Evolutionary conservation across 2,888 invertebrate species (phyloP).

Genomic region (Leptinotarsa haldemani): DNA sequence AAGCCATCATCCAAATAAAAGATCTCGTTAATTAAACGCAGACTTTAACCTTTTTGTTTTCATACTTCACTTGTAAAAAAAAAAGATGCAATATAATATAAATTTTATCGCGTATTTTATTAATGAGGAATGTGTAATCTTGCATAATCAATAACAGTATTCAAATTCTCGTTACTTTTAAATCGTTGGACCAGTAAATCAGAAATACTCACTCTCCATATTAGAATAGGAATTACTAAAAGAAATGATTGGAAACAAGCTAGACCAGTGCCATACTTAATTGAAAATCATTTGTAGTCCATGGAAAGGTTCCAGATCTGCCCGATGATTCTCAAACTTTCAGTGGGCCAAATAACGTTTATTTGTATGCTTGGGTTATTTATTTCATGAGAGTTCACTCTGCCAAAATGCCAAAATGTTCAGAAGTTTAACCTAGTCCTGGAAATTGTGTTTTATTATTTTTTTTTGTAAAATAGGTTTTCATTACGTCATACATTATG

Average conservation of each 20-base stretch:
- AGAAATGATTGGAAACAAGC: too few relatives aligned
- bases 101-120: neutral
- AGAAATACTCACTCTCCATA: too few relatives aligned
- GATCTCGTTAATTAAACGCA: too few relatives aligned
- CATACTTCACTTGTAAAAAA: too few relatives aligned
- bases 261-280: neutral
- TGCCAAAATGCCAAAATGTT: slow-evolving; percentile 5
- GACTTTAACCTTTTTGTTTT: too few relatives aligned
- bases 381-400: neutral
- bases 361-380: neutral
- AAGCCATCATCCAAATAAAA: too few relatives aligned
- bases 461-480: too few relatives aligned
- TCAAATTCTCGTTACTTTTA: neutral
- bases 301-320: slow-evolving; percentile 6
- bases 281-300: neutral
- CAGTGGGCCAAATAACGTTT: neutral
- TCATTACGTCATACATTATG: too few relatives aligned
- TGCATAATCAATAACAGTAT: neutral
- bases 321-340: neutral
- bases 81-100: too few relatives aligned
- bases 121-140: neutral
- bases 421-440: too few relatives aligned
- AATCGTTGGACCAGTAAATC: neutral
- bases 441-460: too few relatives aligned
- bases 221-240: too few relatives aligned